phyloP scores from a whole-genome alignment of 2,888 invertebrate species.

The Tetranychus piercei region DNA sequence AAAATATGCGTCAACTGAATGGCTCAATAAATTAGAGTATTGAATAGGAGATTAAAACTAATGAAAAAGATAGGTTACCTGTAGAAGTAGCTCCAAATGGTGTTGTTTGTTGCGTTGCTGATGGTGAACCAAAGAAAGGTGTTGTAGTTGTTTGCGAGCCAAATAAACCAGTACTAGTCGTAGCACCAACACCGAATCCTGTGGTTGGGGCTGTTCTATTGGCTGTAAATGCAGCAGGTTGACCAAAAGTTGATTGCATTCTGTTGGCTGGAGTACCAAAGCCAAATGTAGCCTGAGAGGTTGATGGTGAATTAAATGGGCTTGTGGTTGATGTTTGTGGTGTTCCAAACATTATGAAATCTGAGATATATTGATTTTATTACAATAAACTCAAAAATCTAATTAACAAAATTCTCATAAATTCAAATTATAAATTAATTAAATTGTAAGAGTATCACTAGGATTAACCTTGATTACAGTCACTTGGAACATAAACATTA shows the following conservation, averaged over 20 bases:
- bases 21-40: neutral
- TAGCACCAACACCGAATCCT: constrained; percentile 2
- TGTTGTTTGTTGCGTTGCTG: constrained; percentile 11
- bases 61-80: neutral
- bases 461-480: neutral
- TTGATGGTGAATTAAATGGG: neutral
- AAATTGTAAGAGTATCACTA: neutral
- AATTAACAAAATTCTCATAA: neutral
- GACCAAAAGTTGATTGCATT: neutral
- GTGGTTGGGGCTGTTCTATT: neutral
- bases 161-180: constrained; percentile 10
- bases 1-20: neutral
- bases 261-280: neutral
- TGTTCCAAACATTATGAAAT: neutral
- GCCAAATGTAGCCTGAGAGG: neutral
- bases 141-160: constrained; percentile 11
- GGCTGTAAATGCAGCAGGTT: neutral
- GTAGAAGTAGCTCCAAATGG: constrained; percentile 16
- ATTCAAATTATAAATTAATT: neutral
- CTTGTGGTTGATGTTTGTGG: neutral
- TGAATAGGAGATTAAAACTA: neutral
- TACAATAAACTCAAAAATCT: neutral
- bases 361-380: neutral
- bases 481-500: neutral
- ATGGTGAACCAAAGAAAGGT: constrained; percentile 16